Evolutionary conservation across 2,888 invertebrate species (phyloP).

Genomic region (Watsonalla cultraria): DNA sequence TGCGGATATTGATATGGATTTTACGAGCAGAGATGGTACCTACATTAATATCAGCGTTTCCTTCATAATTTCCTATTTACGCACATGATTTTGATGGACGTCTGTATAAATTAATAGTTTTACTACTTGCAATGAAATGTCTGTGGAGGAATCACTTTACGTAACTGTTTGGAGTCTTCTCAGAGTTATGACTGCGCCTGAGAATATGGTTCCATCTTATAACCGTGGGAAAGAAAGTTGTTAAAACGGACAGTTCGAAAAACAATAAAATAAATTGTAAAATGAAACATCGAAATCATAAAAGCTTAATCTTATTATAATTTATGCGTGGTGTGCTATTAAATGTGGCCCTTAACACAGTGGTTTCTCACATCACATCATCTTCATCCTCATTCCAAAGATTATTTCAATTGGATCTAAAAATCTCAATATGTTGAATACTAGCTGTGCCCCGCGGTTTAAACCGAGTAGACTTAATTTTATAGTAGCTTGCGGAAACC

Average conservation of each 20-base stretch:
- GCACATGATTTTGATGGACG: conserved; percentile 26
- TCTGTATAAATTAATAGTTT: conserved; percentile 39
- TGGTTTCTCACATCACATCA: background rate
- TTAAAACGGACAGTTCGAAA: conserved; percentile 31
- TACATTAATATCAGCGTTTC: background rate
- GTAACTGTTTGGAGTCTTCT: conserved; percentile 34
- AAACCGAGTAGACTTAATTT: too few species aligned
- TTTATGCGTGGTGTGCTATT: background rate
- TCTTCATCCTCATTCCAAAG: background rate
- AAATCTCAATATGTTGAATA: too few species aligned
- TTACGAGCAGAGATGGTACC: background rate
- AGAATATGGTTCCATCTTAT: conserved; percentile 33
- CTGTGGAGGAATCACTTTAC: conserved; percentile 28
- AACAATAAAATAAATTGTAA: conserved; percentile 16
- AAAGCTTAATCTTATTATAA: background rate
- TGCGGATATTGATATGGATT: background rate
- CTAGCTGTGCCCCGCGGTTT: too few species aligned
- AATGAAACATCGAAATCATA: conserved; percentile 16
- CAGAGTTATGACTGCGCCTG: conserved; percentile 25
- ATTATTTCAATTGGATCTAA: too few species aligned
- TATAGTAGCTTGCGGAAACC: too few species aligned
- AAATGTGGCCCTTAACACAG: background rate
- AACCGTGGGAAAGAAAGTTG: conserved; percentile 40
- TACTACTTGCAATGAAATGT: conserved; percentile 38
- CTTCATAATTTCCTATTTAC: background rate